These are phyloP conservation scores for Eutrigla gurnardus DNA, from an alignment of 2,797 vertebrate species.

Conservation along the genomic window DNA sequence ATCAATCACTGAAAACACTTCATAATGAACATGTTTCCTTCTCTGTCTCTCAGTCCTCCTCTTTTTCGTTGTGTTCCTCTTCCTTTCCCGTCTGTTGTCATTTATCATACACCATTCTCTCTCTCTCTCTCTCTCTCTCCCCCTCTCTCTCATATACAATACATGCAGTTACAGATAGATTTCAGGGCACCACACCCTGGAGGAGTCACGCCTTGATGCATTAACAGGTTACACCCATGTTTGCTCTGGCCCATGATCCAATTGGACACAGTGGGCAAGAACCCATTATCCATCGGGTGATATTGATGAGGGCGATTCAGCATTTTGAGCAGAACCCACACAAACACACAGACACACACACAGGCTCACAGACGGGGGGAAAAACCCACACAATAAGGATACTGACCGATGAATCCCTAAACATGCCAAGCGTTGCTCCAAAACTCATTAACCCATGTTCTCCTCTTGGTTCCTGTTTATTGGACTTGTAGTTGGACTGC, in stretches of 20 bases:
- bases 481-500: slow-evolving; percentile 36
- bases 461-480: slow-evolving; percentile 19
- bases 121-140: not conserved
- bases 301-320: slow-evolving; percentile 60
- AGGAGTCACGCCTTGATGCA: slow-evolving; percentile 63
- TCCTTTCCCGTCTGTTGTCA: not conserved
- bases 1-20: not conserved
- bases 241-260: slow-evolving; percentile 71
- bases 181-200: slow-evolving; percentile 60
- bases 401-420: slow-evolving; percentile 51
- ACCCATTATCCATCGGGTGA: slow-evolving; percentile 53
- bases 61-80: not conserved
- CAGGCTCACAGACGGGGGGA: slow-evolving; percentile 12
- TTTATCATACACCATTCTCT: slow-evolving; percentile 8
- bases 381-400: slow-evolving; percentile 21
- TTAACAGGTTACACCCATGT: slow-evolving; percentile 70
- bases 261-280: slow-evolving; percentile 54
- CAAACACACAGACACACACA: slow-evolving; percentile 8
- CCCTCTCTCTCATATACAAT: not conserved
- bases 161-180: slow-evolving; percentile 45
- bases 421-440: slow-evolving; percentile 34
- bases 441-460: slow-evolving; percentile 39
- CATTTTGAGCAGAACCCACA: slow-evolving; percentile 31
- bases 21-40: not conserved
- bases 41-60: not conserved